phyloP scores from a whole-genome alignment of 2,888 invertebrate genomes.

The Yponomeuta malinellus region DNA sequence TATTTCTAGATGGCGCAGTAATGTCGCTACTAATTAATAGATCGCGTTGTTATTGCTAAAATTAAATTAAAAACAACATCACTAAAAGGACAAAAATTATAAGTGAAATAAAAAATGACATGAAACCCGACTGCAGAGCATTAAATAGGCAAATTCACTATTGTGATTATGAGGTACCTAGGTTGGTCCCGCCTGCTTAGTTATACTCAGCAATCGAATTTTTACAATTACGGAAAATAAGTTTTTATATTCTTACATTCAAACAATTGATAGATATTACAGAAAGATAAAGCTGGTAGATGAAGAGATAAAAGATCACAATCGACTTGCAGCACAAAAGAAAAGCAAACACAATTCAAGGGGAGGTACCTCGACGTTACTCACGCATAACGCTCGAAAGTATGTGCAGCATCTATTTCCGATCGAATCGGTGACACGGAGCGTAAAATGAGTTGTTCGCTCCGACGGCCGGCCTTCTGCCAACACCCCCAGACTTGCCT shows the following conservation, averaged over 20 bases:
- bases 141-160: no score
- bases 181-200: no score
- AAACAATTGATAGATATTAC: neutral
- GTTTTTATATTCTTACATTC: neutral
- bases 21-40: no score
- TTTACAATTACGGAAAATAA: no score
- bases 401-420: constrained; percentile 20
- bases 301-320: neutral
- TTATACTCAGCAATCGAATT: no score
- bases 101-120: no score
- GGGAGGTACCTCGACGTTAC: neutral
- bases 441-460: constrained; percentile 70
- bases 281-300: neutral
- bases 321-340: neutral
- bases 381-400: constrained; percentile 5
- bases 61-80: no score
- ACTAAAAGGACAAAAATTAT: no score
- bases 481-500: constrained; percentile 49
- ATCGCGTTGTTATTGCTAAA: no score
- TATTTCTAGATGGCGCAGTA: no score
- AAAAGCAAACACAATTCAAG: neutral
- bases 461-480: constrained; percentile 52
- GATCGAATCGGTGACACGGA: constrained; percentile 53
- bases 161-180: no score
- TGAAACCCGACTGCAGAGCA: no score